phyloP scores from a whole-genome alignment of 2,888 invertebrate species.

The Rhagium mordax region DNA sequence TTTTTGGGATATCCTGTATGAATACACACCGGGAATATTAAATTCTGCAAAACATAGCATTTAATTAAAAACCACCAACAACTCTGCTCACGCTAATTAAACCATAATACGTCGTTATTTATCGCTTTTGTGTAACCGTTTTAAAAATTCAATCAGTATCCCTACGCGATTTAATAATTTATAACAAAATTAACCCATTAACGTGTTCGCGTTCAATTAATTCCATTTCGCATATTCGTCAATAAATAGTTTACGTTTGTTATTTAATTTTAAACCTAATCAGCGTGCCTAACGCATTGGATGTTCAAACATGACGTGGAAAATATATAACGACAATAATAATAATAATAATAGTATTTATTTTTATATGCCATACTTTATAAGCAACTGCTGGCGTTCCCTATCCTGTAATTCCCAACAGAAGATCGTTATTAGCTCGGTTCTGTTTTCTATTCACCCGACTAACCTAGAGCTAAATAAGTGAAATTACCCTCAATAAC shows the following conservation, averaged over 20 bases:
- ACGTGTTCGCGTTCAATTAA: background rate
- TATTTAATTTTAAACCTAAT: background rate
- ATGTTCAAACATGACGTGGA: too few relatives aligned
- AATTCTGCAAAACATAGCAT: background rate
- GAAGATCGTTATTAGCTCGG: background rate
- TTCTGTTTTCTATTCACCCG: background rate
- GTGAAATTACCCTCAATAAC: slow-evolving; percentile 38
- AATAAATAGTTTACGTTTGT: background rate
- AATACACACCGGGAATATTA: background rate
- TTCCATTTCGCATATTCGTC: background rate
- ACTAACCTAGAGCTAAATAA: background rate
- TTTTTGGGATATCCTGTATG: too few relatives aligned
- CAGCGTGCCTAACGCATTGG: background rate
- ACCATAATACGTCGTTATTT: background rate
- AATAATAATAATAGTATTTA: too few relatives aligned
- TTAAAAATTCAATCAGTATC: background rate
- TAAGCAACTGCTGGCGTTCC: too few relatives aligned
- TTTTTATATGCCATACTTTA: too few relatives aligned
- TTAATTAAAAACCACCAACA: background rate
- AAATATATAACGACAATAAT: too few relatives aligned
- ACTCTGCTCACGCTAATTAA: background rate
- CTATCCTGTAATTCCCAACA: too few relatives aligned
- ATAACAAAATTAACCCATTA: background rate
- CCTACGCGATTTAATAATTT: background rate
- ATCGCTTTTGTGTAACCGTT: background rate